Evolutionary conservation across 2,888 invertebrate species (phyloP), one percentile per base, ranked within the genome.

Genomic region (Chrysolina haemoptera): DNA sequence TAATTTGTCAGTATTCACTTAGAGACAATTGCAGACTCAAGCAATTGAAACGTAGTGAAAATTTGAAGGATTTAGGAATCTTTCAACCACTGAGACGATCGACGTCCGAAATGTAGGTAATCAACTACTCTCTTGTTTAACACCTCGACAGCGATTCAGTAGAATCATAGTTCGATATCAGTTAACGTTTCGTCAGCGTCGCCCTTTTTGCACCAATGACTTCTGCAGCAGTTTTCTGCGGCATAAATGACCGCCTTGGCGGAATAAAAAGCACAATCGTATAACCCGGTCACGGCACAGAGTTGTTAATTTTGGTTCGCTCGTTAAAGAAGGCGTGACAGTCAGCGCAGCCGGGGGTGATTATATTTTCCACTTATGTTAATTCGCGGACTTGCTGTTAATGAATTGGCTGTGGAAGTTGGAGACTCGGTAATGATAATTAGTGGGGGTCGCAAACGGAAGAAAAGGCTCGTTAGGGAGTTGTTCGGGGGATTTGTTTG

Each of bases 311-410:
- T 53, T 53, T 53, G 53, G 53, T 53, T 53, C 18, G 20, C 20
- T 53, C 53, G 18, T 53, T 53, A 53, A 18, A 18, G 5, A 53
- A 20, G 53, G 53, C 53, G 53, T 22, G 53, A 53, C 53, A 11
- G 14, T 11, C 14, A 11, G 8, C 12, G 11, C 11, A 0, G 18
- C 20, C 20, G n/a, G 16, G 16, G 5, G 18, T 12, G 18, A 53
- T 53, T 53, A 53, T 53, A 53, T 53, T 20, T 53, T 20, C 53
- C 53, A 20, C 53, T 53, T 20, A 53, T 53, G 53, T 53, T 53
- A 22, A 53, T 53, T 53, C 53, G 53, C 53, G 53, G 53, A 53
- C 53, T 53, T 35, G 35, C 6, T 22, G 53, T 53, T 53, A 53
- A 53, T 53, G 53, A 53, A 53, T 53, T 53, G 53, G 18, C 53